Base-by-base conservation (phyloP, 2,113 vertebrate species). In the Chaetops frenatus region DNA sequence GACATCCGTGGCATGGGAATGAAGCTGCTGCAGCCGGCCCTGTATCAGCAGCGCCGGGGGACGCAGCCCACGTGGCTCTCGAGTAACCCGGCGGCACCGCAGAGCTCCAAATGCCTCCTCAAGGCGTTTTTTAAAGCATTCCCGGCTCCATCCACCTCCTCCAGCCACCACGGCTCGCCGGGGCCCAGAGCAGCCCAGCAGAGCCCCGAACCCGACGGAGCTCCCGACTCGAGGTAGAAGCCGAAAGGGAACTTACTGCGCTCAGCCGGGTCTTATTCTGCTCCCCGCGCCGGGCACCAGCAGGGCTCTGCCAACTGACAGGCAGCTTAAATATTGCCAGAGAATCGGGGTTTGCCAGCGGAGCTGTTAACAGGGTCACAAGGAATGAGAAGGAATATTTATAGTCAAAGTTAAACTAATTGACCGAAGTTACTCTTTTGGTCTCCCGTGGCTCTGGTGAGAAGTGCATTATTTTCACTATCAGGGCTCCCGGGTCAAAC, bases 271-370 rank as follows among this genome's bases (percentile, higher is more conserved):
- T 96, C 94, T 82, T 87, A 82, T 94, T 88, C 96, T 95, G 95
- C 36, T 31, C 95, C 65, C 80, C 53, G 79, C 91, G 42, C 86
- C 90, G n/a, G 83, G 92, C 86, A 95, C 92, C 94, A 70, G 82
- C 94, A 42, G 66, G 80, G 57, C 74, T 64, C 92, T 94, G 95
- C 95, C 94, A 91, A 28, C 87, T 92, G 88, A 92, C 93, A 62
- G 93, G 94, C 86, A 87, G 96, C 95, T 96, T 97, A 96, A 96
- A 96, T 96, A 95, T 96, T 96, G 94, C 97, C 96, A 96, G 95
- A 88, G 71, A 79, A 89, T 82, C 27, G 44, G 94, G 92, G 66
- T 91, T 93, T 97, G 97, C 95, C 97, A 97, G 84, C 70, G 11
- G 90, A 94, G 90, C 96, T 61, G 87, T 87, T 93, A 95, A 45